These are phyloP conservation scores for Dendropsophus ebraccatus DNA, from an alignment of 2,113 vertebrate species.

Conservation along the genomic window DNA sequence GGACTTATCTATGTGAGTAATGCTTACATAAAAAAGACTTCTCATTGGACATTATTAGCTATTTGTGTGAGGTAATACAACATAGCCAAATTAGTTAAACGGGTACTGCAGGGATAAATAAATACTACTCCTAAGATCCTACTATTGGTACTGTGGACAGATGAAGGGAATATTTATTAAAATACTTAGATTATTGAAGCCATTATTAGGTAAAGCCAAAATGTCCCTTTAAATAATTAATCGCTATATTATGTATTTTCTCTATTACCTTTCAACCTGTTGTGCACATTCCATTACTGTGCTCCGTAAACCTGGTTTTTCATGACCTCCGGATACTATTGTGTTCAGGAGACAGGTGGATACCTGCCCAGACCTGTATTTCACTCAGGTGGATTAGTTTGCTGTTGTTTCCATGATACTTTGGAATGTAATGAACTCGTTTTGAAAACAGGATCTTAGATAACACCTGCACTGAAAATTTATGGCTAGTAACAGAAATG, in stretches of 20 bases:
- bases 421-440: constrained; percentile 26
- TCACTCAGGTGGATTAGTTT: constrained; percentile 49
- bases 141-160: too few species aligned
- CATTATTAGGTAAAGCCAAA: neutral
- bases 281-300: constrained; percentile 20
- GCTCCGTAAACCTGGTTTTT: neutral
- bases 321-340: constrained; percentile 22
- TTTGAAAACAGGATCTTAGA: constrained; percentile 26
- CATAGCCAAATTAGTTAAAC: too few species aligned
- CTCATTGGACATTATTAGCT: neutral
- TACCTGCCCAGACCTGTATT: constrained; percentile 45
- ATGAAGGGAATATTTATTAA: too few species aligned
- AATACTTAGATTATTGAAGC: too few species aligned
- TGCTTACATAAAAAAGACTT: neutral
- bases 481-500: neutral
- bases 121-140: too few species aligned
- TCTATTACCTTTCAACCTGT: constrained; percentile 6
- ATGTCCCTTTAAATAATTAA: neutral
- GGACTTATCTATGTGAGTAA: constrained; percentile 76
- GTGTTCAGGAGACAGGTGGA: constrained; percentile 28
- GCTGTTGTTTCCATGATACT: constrained; percentile 33
- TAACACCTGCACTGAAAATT: constrained; percentile 33
- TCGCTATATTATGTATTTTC: neutral
- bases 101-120: too few species aligned
- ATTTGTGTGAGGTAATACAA: too few species aligned